Percentiles rank a stretch among this genome's conserved stretches.
These are phyloP conservation scores for Papilio protenor DNA, from an alignment of 2,888 invertebrate genomes.

Conservation along the genomic window DNA sequence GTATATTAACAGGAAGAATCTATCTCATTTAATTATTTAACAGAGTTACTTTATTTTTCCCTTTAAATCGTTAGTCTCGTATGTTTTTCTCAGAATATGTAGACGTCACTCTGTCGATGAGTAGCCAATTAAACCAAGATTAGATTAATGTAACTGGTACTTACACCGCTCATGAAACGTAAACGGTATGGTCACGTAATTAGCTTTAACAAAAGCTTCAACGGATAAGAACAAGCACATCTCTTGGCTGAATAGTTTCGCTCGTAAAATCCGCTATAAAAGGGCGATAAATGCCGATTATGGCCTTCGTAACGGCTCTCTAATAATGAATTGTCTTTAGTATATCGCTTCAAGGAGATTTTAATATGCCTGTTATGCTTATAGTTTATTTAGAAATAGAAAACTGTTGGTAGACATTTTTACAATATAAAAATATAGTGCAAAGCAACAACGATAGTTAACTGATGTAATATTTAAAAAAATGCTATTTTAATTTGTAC, in stretches of 20 bases:
- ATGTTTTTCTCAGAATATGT: background rate
- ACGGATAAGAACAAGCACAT: conserved; percentile 72
- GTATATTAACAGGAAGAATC: background rate
- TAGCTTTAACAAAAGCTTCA: conserved; percentile 69
- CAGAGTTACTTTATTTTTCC: background rate
- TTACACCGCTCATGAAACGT: conserved; percentile 28
- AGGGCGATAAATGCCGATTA: conserved; percentile 84
- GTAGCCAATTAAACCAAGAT: conserved; percentile 10
- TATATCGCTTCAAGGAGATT: conserved; percentile 77
- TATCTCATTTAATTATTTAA: background rate
- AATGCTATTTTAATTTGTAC: no score
- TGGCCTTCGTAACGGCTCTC: conserved; percentile 77
- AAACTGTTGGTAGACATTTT: conserved; percentile 34
- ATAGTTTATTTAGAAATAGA: conserved; percentile 46
- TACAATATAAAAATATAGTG: background rate
- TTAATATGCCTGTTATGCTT: conserved; percentile 55
- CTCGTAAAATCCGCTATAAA: conserved; percentile 84
- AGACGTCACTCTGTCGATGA: background rate
- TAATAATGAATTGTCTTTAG: conserved; percentile 85
- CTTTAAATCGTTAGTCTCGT: background rate
- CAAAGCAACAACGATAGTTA: background rate
- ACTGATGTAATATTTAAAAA: background rate
- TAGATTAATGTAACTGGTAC: conserved; percentile 5
- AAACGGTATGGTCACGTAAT: conserved; percentile 56
- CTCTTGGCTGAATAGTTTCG: conserved; percentile 82